A percentile compares a stretch with the other conserved stretches of the same genome.
Conservation (phyloP, 37 sponge, comb jelly and placozoan genomes). For the Haliclona indistincta region DNA sequence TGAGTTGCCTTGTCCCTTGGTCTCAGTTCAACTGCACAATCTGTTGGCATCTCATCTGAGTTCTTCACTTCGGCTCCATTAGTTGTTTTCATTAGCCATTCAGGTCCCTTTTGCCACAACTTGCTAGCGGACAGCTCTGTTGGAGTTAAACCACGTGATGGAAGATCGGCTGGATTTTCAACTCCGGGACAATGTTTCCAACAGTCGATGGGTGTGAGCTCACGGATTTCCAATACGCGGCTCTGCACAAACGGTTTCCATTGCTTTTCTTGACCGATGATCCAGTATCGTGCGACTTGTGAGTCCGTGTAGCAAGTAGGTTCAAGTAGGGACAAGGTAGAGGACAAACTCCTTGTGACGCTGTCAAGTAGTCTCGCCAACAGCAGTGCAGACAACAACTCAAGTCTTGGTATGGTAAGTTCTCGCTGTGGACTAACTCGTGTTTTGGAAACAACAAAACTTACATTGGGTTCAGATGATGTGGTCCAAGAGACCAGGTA, state of each 20-base stretch:
- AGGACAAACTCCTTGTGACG: not conserved
- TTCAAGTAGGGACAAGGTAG: not conserved
- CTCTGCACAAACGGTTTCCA: slow-evolving; percentile 7
- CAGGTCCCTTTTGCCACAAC: slow-evolving; percentile 1
- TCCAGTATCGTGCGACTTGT: not conserved
- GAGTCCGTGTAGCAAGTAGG: slow-evolving; percentile 12
- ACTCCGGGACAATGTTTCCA: slow-evolving; percentile 7
- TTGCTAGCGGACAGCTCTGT: not conserved
- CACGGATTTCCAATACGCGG: not conserved
- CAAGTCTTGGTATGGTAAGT: slow-evolving; percentile 7
- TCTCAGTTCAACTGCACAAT: not conserved
- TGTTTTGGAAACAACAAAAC: slow-evolving; percentile 1
- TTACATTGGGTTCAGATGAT: not conserved
- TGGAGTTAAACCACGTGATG: not conserved
- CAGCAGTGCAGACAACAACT: slow-evolving; percentile 1
- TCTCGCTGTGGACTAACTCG: not conserved
- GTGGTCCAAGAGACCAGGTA: not conserved
- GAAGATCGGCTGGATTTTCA: slow-evolving; percentile 12
- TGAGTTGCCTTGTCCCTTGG: not conserved
- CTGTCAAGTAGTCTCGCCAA: not conserved
- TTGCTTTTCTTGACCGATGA: not conserved
- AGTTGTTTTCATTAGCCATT: no score
- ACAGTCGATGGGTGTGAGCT: not conserved
- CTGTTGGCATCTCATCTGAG: not conserved
- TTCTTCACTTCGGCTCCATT: no score